Conservation (phyloP, 2,888 invertebrate genomes). For the Adineta ricciae region DNA sequence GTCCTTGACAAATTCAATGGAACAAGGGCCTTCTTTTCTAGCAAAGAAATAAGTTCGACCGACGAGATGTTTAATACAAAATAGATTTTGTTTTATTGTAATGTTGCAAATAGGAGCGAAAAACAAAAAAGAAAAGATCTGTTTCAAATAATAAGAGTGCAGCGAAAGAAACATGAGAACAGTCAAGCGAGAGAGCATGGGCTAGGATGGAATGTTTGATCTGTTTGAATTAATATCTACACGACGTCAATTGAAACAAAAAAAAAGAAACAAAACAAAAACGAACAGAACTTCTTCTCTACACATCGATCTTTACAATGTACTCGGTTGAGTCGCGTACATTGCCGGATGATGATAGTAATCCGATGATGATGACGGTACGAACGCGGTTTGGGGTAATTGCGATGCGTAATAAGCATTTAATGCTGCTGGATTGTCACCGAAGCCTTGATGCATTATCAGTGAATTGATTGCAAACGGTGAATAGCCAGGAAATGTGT, state of each 20-base stretch:
- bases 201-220: constrained; percentile 6
- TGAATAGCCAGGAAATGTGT: background rate
- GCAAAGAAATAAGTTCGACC: no score
- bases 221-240: background rate
- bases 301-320: background rate
- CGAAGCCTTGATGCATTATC: background rate
- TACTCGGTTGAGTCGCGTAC: background rate
- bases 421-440: constrained; percentile 9
- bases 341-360: background rate
- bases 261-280: background rate
- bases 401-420: background rate
- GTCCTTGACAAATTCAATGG: background rate
- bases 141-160: background rate
- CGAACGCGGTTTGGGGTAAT: background rate
- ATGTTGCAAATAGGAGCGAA: background rate
- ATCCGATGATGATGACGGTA: background rate
- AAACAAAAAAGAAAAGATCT: constrained; percentile 22
- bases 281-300: background rate
- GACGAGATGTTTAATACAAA: background rate
- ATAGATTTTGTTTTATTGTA: background rate
- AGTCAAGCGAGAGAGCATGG: background rate
- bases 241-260: background rate
- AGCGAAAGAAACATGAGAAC: background rate
- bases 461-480: constrained; percentile 5
- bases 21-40: background rate